A percentile compares a stretch with the other conserved stretches of the same genome.
Conservation (phyloP, 2,113 vertebrate genomes). For the Condylura cristata region DNA sequence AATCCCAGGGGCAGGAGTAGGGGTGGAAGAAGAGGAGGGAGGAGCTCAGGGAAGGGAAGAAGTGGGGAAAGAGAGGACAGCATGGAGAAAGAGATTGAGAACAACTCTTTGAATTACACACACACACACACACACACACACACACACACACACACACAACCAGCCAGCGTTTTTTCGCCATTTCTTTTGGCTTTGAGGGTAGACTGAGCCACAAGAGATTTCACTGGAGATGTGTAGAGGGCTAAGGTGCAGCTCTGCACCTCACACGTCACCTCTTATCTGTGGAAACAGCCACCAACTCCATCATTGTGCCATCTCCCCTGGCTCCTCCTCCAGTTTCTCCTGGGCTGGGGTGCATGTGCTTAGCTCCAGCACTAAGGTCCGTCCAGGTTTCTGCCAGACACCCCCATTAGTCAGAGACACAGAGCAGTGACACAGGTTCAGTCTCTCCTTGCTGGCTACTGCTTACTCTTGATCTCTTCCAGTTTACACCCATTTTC, state of each 20-base stretch:
- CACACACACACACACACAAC: not conserved
- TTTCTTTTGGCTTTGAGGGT: not conserved
- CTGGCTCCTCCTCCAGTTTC: not conserved
- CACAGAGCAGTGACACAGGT: not conserved
- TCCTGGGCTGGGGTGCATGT: not conserved
- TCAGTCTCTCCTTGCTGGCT: not conserved
- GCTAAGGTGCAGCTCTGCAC: not conserved
- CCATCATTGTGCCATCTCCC: not conserved
- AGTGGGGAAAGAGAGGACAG: not conserved
- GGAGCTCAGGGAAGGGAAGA: not conserved
- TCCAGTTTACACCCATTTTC: not conserved
- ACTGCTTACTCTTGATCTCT: not conserved
- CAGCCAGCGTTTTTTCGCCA: not conserved
- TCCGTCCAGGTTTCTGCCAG: not conserved
- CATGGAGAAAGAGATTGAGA: not conserved
- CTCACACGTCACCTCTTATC: not conserved
- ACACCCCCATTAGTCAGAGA: not conserved
- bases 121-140: not conserved
- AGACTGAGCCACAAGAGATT: not conserved
- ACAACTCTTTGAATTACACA: not conserved
- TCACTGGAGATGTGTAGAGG: fast-evolving
- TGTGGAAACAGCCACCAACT: no score
- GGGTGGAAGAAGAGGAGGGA: not conserved
- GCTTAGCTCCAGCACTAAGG: not conserved
- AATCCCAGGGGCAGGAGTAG: not conserved